Base-by-base conservation (phyloP, 2,113 vertebrate species). In the Heloderma charlesbogerti region DNA sequence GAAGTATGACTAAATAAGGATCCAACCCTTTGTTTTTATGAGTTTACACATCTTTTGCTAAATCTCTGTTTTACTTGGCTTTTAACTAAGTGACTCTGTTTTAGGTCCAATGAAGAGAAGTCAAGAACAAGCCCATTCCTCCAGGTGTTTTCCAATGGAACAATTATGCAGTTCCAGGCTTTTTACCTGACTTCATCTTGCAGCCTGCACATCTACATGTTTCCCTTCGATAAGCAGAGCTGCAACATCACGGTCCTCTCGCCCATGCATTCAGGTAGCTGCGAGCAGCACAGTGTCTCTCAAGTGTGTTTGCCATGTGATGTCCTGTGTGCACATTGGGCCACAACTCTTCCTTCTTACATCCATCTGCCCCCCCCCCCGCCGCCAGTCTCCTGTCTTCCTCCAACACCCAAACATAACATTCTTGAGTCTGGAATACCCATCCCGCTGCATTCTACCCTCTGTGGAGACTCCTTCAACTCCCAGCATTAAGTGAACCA, bases 221-320 rank as follows among this genome's bases (percentile, higher is more conserved):
- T 97, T 77, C 96, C 96, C 22, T 97, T 97, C 1, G 96, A 97
- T 90, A 92, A 85, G 45, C 96, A 97, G 95, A 93, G 0, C 0
- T 97, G 96, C 92, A 95, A 95, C 72, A 2, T 96, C 43, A 95
- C 57, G 12, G 0, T 96, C 15, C 78, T 84, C 48, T 95, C 94
- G 0, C 92, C 81, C 0, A 91, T 94, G 54, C 83, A 95, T 90
- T 18, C 89, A 90, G 96, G 96, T 96, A 94, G 57, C n/a, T 27
- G 22, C 6, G 12, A 18, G 48, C 27, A 34, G 77, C 75, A 25
- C 6, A 77, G 12, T 43, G 29, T 48, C 77, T 48, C 88, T 45
- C 2, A 29, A 84, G 57, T 63, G 37, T 20, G 77, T 4, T 79
- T 79, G 77, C 77, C 27, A 13, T n/a, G 8, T 82, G 54, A 57